Conservation (phyloP, 2,888 invertebrate species). For the Sarcophaga variegata region DNA sequence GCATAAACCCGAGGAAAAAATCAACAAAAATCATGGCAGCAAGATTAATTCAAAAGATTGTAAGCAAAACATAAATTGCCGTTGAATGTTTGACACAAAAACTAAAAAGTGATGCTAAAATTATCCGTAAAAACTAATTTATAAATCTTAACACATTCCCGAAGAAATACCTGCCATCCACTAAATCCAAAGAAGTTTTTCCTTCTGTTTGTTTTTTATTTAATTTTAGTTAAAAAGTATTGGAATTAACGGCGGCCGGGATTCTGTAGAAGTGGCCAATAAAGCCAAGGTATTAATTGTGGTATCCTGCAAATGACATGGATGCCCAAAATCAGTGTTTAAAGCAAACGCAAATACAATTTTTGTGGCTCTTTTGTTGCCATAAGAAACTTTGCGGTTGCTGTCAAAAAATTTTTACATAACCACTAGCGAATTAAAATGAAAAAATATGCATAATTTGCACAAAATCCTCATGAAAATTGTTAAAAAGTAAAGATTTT, state of each 20-base stretch:
- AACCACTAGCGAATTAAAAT: slow-evolving; percentile 49
- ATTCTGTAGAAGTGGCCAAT: slow-evolving; percentile 56
- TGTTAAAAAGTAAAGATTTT: neutral
- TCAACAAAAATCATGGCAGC: slow-evolving; percentile 78
- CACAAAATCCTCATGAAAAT: neutral
- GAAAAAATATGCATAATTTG: slow-evolving; percentile 5
- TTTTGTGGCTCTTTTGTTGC: neutral
- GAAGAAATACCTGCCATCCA: slow-evolving; percentile 35
- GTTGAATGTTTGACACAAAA: slow-evolving; percentile 39
- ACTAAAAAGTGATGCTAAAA: slow-evolving; percentile 2
- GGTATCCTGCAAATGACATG: slow-evolving; percentile 6
- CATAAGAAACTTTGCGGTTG: slow-evolving; percentile 47
- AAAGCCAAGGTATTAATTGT: slow-evolving; percentile 55
- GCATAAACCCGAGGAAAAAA: slow-evolving; percentile 64
- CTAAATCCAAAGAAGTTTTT: slow-evolving; percentile 40
- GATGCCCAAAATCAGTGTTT: neutral
- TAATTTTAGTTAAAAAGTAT: slow-evolving; percentile 71
- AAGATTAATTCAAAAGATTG: slow-evolving; percentile 81
- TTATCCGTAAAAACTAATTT: slow-evolving; percentile 19
- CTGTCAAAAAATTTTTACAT: slow-evolving; percentile 69
- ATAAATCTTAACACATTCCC: slow-evolving; percentile 32
- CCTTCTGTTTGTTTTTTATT: slow-evolving; percentile 53
- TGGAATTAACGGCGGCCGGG: slow-evolving; percentile 65
- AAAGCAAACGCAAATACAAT: slow-evolving; percentile 32
- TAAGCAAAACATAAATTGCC: slow-evolving; percentile 75